Conservation (phyloP, 2,113 vertebrate species). For the Oncorhynchus mykiss region DNA sequence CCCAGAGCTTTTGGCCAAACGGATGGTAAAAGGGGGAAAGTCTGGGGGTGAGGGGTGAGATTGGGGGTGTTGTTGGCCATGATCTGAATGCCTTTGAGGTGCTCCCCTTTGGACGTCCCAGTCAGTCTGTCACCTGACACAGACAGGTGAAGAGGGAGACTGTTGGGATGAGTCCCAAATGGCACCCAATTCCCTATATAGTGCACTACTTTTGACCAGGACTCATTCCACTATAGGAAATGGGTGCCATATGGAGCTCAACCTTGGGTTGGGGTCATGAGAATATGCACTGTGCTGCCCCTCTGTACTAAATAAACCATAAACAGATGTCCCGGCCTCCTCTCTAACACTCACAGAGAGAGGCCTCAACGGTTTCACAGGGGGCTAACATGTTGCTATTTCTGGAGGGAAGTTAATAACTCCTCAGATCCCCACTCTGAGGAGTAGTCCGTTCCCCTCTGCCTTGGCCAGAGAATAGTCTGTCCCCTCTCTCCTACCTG, state of each 20-base stretch:
- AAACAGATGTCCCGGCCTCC: neutral
- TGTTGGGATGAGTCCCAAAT: neutral
- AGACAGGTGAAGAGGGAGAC: neutral
- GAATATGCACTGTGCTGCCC: constrained; percentile 19
- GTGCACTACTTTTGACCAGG: too few species aligned
- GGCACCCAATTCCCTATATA: too few species aligned
- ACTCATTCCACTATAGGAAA: too few species aligned
- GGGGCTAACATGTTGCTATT: too few species aligned
- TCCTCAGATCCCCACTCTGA: too few species aligned
- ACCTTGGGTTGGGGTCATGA: constrained; percentile 39
- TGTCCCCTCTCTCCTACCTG: neutral
- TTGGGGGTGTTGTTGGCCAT: neutral
- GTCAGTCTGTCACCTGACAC: constrained; percentile 10
- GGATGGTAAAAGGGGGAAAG: constrained; percentile 4
- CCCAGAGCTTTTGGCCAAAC: constrained; percentile 16
- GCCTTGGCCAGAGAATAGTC: neutral
- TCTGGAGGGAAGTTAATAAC: too few species aligned
- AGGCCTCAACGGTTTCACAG: too few species aligned
- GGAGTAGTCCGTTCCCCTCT: too few species aligned
- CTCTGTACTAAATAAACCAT: constrained; percentile 45
- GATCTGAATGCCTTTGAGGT: neutral
- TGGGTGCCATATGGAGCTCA: neutral
- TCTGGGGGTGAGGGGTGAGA: neutral
- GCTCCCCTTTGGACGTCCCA: neutral
- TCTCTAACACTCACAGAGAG: too few species aligned